Evolutionary conservation across 2,797 vertebrate species (phyloP).

Genomic region (Sarcoramphus papa): DNA sequence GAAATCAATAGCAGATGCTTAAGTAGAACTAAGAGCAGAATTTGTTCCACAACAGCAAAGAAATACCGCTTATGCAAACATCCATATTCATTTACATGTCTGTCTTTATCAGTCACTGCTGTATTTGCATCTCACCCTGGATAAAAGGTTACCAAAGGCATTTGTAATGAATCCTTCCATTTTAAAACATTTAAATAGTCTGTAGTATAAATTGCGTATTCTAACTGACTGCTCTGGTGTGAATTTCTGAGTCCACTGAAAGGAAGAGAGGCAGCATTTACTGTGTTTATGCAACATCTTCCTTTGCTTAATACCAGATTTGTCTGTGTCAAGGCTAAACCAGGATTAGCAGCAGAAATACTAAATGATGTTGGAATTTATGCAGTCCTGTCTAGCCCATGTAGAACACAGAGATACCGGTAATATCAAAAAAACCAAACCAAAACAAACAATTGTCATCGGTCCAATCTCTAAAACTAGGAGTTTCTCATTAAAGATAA

Average conservation of each 20-base stretch:
- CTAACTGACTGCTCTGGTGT: not conserved
- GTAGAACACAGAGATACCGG: not conserved
- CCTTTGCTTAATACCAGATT: slow-evolving; percentile 9
- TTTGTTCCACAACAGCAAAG: not conserved
- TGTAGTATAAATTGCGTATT: not conserved
- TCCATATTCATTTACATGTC: not conserved
- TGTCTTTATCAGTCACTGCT: not conserved
- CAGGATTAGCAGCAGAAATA: slow-evolving; percentile 16
- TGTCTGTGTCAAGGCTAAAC: slow-evolving; percentile 18
- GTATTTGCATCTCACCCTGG: not conserved
- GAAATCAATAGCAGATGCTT: not conserved
- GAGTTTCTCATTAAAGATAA: not conserved
- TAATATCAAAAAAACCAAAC: not conserved
- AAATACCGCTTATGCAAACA: slow-evolving; percentile 1
- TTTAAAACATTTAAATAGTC: slow-evolving; percentile 13
- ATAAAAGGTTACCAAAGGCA: not conserved
- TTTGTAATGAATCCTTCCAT: not conserved
- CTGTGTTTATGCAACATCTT: not conserved
- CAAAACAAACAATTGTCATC: not conserved
- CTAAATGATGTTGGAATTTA: not conserved
- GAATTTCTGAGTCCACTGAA: slow-evolving; percentile 2
- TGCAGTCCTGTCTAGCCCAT: not conserved
- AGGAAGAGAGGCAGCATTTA: not conserved
- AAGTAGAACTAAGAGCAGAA: not conserved
- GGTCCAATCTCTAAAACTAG: not conserved